Evolutionary conservation across 2,797 vertebrate genomes (phyloP), one percentile per base, ranked within the genome.

Genomic region (Manis pentadactyla): DNA sequence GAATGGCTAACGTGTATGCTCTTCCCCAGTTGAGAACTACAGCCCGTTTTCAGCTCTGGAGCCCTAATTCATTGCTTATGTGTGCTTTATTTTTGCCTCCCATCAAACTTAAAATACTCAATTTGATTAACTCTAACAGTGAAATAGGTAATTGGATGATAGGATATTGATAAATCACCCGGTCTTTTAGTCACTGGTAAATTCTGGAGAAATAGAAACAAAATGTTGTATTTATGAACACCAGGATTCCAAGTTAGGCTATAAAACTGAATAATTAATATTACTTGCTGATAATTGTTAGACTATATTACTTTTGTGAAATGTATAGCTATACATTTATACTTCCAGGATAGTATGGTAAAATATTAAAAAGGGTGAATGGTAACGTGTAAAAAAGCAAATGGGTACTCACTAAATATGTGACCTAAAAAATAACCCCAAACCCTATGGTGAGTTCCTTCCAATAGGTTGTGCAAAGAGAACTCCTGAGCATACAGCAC

Each of bases 101-200:
- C n/a, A 2, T 34, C 69, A 87, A 9, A 96, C 92, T 87, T 86
- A 68, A 97, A 97, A 94, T 51, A 1, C 25, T 64, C 68, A 4
- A 12, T 8, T 51, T 87, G 74, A 71, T 82, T 79, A 89, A 77
- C n/a, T 93, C 27, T 61, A 79, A 66, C 95, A 12, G 1, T 34
- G 27, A 92, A 13, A n/a, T 23, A 90, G 46, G 7, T 86, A 84
- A 68, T 12, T 5, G 5, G 21, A 31, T 68, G 15, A 8, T 31
- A 95, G 66, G 1, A 64, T 87, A 84, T 12, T 7, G 10, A 10
- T 42, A 90, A 81, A 51, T 4, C 11, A 78, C 11, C 0, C 0
- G 15, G n/a, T 85, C 19, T 93, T 17, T 93, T 78, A 92, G 53
- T 53, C 39, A 29, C 15, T 74, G 17, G 11, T 53, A 74, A 93